Conservation (phyloP, 2,888 invertebrate species). For the Caenorhabditis doughertyi region DNA sequence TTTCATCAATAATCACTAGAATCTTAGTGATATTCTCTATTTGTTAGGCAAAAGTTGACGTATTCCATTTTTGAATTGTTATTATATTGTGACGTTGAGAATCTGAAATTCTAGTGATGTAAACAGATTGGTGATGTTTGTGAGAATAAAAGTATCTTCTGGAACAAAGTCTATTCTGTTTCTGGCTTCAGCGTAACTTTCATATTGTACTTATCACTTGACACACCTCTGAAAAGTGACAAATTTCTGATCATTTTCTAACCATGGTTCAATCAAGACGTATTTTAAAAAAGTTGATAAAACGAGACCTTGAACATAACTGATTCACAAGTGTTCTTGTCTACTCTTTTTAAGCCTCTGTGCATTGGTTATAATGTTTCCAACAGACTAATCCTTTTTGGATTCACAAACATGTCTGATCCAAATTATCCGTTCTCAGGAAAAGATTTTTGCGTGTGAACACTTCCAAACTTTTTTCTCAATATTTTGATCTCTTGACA, state of each 20-base stretch:
- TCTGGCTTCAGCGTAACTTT: conserved; percentile 11
- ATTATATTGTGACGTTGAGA: conserved; percentile 21
- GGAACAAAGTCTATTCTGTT: conserved; percentile 33
- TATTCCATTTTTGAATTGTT: conserved; percentile 20
- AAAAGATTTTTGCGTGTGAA: not conserved
- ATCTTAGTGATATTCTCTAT: conserved; percentile 4
- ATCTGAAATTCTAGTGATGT: not conserved
- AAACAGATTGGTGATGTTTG: conserved; percentile 40
- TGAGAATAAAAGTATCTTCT: not conserved
- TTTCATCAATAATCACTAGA: not conserved
- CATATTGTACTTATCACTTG: conserved; percentile 34
- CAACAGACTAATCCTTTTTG: conserved; percentile 2
- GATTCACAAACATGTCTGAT: conserved; percentile 25
- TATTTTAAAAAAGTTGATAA: too few relatives aligned
- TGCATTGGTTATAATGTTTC: conserved; percentile 19
- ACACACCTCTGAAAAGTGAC: conserved; percentile 7
- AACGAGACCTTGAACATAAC: not conserved
- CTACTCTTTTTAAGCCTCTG: not conserved
- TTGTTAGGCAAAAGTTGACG: conserved; percentile 15
- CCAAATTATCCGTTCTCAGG: conserved; percentile 19
- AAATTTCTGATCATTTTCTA: conserved; percentile 20
- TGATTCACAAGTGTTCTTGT: not conserved
- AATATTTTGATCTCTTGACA: not conserved
- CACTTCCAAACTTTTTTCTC: not conserved
- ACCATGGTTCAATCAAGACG: not conserved